Base-by-base conservation (phyloP, 1,140 invertebrate genomes). In the Vollenhovia emeryi region DNA sequence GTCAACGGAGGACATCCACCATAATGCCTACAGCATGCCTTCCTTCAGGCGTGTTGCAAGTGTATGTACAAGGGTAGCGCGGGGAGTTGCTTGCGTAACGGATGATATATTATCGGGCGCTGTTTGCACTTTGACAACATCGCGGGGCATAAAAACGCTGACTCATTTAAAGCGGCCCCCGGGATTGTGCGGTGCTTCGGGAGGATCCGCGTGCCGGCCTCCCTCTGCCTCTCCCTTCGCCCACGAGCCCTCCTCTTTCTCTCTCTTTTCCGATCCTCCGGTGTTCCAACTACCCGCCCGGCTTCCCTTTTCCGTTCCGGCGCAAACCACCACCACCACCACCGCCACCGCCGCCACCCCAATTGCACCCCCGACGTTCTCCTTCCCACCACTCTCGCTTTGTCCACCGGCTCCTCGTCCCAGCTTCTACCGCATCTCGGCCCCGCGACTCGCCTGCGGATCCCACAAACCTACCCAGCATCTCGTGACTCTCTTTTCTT, bases 91-190 rank as follows among this genome's bases (percentile, higher is more conserved):
- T 92, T 91, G 92, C 91, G 89, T 87, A 92, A 91, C 89, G 91
- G 94, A 95, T 95, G 94, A 95, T 95, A 95, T 94, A 95, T 95
- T 94, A 95, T 95, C 93, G 90, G 91, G 88, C 88, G 93, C 93
- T 95, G 94, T 95, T 95, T 95, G 94, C 94, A 94, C 94, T 95
- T 95, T 95, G 94, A 95, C 94, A 95, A 95, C 93, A 94, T 95
- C 94, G 93, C 94, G 92, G 92, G 91, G 93, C 93, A 95, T 95
- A 95, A 95, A 95, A 95, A 94, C 94, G 94, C 94, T 95, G 94
- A 95, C 93, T 95, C 94, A 95, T 95, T 95, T 95, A 95, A 95
- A 95, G 91, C 94, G 92, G 93, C 94, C 92, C 93, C 93, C 93
- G 94, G 93, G 94, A 94, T 95, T 94, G 93, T 92, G 92, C 88